Evolutionary conservation across 2,888 invertebrate genomes (phyloP), one percentile per base, ranked within the genome.

Genomic region (Uloborus plumipes): DNA sequence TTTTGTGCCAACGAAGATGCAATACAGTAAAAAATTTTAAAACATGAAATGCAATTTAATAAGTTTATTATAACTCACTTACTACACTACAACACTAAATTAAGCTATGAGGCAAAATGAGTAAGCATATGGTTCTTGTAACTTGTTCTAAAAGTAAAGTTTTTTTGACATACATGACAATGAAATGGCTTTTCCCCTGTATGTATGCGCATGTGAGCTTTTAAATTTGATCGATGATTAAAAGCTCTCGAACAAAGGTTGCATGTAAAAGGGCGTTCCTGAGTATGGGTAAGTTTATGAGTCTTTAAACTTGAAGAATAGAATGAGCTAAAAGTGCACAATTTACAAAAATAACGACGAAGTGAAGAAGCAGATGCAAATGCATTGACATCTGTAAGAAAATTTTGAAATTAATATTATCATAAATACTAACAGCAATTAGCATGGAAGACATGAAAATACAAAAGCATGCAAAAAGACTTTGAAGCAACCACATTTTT

Each of bases 251-350:
- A 51, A 20, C 66, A 66, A 15, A 49, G 26, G 13, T 20, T 26
- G 26, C 66, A 66, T n/a, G 22, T 49, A 66, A 49, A 66, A 20
- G 66, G 66, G 2, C 66, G 50, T 66, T 66, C 66, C 26, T 66
- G 66, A 22, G 66, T 66, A 66, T 66, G 66, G 15, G 66, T 66
- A 13, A 66, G 51, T 66, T 66, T 49, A 66, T 66, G 66, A 26
- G 66, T 66, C 49, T 66, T 66, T 20, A 66, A 26, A 66, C 51
- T 50, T 66, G 66, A 66, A 7, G 51, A 50, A 26, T 66, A 66
- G 15, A 14, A 22, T 14, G 66, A 51, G 26, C 51, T 66, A 16
- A 51, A 66, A 16, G 50, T 7, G 26, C 66, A 66, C 7, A 51
- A 20, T 51, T 66, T 50, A 16, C 66, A 66, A 26, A 14, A 51